Evolutionary conservation across 2,797 vertebrate species (phyloP).

Genomic region (Coregonus sp.): DNA sequence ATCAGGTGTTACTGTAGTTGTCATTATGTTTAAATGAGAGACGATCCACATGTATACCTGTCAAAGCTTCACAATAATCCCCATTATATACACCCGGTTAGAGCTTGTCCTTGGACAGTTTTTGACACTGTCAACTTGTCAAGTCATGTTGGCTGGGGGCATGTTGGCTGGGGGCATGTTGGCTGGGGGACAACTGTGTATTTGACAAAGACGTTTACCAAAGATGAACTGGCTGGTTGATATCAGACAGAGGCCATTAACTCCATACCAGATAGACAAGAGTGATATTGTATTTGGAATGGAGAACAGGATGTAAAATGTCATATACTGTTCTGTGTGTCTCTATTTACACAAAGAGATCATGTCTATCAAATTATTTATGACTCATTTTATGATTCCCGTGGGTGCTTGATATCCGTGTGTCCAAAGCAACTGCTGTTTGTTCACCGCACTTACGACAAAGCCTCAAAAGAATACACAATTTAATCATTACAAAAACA

Average conservation of each 20-base stretch:
- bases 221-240: neutral
- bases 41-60: neutral
- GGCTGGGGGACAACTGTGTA: neutral
- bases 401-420: neutral
- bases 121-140: neutral
- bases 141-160: neutral
- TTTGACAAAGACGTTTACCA: neutral
- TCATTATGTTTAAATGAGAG: neutral
- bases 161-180: neutral
- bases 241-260: neutral
- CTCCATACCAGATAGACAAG: neutral
- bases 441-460: neutral
- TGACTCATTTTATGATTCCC: neutral
- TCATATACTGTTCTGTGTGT: neutral
- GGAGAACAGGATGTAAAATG: neutral
- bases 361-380: neutral
- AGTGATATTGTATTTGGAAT: neutral
- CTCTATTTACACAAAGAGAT: neutral
- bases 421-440: neutral
- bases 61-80: neutral
- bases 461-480: neutral
- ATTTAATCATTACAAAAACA: neutral
- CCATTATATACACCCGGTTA: neutral
- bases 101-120: neutral
- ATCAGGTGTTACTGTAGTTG: neutral